phyloP scores from a whole-genome alignment of 2,888 invertebrate genomes.

The Stenodera caucasica region DNA sequence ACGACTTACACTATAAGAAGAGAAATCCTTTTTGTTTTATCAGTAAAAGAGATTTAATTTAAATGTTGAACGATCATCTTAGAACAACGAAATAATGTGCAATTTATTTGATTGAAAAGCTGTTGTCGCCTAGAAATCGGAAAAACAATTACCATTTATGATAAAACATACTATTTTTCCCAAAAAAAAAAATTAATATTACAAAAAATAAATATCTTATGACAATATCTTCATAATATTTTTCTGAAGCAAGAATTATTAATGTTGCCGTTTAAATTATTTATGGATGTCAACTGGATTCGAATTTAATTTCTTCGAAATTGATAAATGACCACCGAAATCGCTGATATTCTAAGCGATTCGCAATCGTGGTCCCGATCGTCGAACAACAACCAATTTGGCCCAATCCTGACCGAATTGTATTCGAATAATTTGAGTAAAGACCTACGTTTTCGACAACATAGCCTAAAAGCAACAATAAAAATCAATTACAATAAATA shows the following conservation, averaged over 20 bases:
- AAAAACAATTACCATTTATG: background rate
- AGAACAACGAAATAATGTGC: background rate
- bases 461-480: background rate
- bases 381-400: too few relatives aligned
- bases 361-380: too few relatives aligned
- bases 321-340: background rate
- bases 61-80: background rate
- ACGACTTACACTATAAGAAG: background rate
- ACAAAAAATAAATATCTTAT: background rate
- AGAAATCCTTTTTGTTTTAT: conserved; percentile 6
- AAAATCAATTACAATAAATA: conserved; percentile 1
- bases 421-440: too few relatives aligned
- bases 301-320: background rate
- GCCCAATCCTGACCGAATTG: too few relatives aligned
- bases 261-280: background rate
- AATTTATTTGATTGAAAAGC: background rate
- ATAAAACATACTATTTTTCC: background rate
- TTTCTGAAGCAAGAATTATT: background rate
- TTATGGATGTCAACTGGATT: background rate
- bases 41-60: conserved; percentile 4
- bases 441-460: too few relatives aligned
- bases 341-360: background rate
- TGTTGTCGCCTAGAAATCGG: background rate
- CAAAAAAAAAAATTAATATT: too few relatives aligned
- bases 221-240: background rate